Evolutionary conservation across 1,140 invertebrate species (phyloP).

Genomic region (Papilio xuthus): DNA sequence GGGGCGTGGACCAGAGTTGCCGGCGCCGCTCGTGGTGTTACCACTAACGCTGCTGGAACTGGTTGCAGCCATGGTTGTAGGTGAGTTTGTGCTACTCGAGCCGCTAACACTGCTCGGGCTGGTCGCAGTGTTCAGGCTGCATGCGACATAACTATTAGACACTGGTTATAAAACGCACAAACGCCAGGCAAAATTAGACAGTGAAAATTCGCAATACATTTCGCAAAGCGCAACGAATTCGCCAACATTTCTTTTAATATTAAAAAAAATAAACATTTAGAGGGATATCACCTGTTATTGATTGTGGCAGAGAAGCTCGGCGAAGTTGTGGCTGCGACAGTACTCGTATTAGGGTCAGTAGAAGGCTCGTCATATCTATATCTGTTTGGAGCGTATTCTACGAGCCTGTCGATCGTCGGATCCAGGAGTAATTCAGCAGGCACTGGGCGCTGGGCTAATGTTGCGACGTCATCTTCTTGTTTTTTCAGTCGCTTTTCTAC

Average conservation of each 20-base stretch:
- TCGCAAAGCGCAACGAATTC: slow-evolving; percentile 47
- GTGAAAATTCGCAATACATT: slow-evolving; percentile 37
- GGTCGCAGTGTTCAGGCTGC: slow-evolving; percentile 72
- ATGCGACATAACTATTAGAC: slow-evolving; percentile 69
- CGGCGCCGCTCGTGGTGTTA: slow-evolving; percentile 42
- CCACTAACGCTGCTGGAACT: slow-evolving; percentile 47
- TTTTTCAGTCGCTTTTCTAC: slow-evolving; percentile 92
- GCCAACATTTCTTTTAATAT: slow-evolving; percentile 44
- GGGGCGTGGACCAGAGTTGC: slow-evolving; percentile 55
- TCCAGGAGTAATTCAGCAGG: slow-evolving; percentile 88
- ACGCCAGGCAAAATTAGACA: slow-evolving; percentile 40
- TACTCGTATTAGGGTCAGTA: slow-evolving; percentile 71
- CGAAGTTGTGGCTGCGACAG: slow-evolving; percentile 69
- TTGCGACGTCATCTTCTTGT: slow-evolving; percentile 89
- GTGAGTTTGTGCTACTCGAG: slow-evolving; percentile 47
- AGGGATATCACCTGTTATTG: slow-evolving; percentile 72
- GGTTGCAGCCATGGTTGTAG: slow-evolving; percentile 58
- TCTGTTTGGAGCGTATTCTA: slow-evolving; percentile 88
- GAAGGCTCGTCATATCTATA: slow-evolving; percentile 76
- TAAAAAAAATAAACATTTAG: slow-evolving; percentile 49
- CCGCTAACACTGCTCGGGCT: slow-evolving; percentile 59
- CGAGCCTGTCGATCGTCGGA: slow-evolving; percentile 88
- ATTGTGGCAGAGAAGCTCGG: slow-evolving; percentile 51
- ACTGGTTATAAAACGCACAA: slow-evolving; percentile 48
- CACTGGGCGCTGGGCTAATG: slow-evolving; percentile 86